Evolutionary conservation across 1,140 invertebrate genomes (phyloP), one percentile per base, ranked within the genome.

Genomic region (Drosophila serrata): DNA sequence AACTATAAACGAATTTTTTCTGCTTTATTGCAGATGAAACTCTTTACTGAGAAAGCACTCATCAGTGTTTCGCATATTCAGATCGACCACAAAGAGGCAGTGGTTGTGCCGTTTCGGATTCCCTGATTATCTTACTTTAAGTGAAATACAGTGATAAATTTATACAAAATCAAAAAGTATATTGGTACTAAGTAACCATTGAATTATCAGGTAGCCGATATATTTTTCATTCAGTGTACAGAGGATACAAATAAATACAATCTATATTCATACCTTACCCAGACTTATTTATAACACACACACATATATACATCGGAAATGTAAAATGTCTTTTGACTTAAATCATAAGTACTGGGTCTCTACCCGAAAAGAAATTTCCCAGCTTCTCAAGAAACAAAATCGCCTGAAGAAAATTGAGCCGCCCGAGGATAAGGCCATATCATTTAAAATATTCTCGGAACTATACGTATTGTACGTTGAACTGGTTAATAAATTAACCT

Each of bases 11-110:
- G 13, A n/a, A 6, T 29, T 6, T 13, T 24, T 29, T 9, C 27
- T 9, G n/a, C 43, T 59, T 65, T 92, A 46, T 87, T 85, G 15
- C 86, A 96, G 96, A 95, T 96, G 70, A 94, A 85, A 69, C 92
- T 92, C 74, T 94, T 94, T 68, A 91, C 96, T 35, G 93, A 93
- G 46, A 94, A 94, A 82, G 94, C 95, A 40, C 92, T 94, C 9
- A 79, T 91, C 48, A 95, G 95, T 37, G 92, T 96, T 42, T 92
- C 93, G 55, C 94, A 95, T 35, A 94, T 97, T n/a, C 95, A 95
- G 93, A 95, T 97, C 49, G 95, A 96, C 80, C 96, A 97, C 81
- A 96, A 95, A 90, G 96, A 97, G 85, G 95, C 96, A 67, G 93
- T 97, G 76, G 96, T 97, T 9, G 96, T 96, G n/a, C 95, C 95